Evolutionary conservation across 2,113 vertebrate genomes (phyloP), one percentile per base, ranked within the genome.

Genomic region (Equus quagga): DNA sequence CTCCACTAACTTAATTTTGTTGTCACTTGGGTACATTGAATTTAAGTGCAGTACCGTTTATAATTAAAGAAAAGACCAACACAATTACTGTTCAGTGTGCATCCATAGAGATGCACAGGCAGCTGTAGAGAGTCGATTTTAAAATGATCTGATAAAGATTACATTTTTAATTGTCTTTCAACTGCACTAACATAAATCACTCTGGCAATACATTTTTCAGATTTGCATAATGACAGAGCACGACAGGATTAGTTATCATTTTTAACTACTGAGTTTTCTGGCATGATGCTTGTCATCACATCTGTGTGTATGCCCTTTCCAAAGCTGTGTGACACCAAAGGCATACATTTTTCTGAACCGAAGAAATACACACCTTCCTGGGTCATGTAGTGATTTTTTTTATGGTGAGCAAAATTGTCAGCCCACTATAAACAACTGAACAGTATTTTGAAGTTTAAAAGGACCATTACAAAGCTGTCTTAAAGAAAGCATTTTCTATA

Each of bases 11-110:
- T 97, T 97, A 97, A 98, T 98, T 98, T 92, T 73, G 80, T 98
- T 83, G 97, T 98, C 97, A 97, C 6, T 96, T 97, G 67, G 79
- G 69, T 95, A 82, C 72, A 70, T 44, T 97, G 75, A 78, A 95
- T 97, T 98, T 98, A 96, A 98, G 8, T 96, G 60, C 11, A 36
- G 17, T 98, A 97, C 98, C 96, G 91, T 92, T 96, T 98, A 98
- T 98, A 98, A 96, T 98, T 97, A 95, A 98, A 79, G 64, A 80
- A 97, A 98, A 97, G 91, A 95, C 96, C 83, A 51, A 94, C 75
- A 60, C 97, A 97, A 97, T 98, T 98, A 92, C 98, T 36, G 9
- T 82, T 96, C 95, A 97, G 95, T 97, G 72, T 21, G 58, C 60
- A 31, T 98, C 98, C 94, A 56, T 98, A 96, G 51, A 94, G 97